Evolutionary conservation across 2,797 vertebrate species (phyloP).

Genomic region (Sorex maritimensis): DNA sequence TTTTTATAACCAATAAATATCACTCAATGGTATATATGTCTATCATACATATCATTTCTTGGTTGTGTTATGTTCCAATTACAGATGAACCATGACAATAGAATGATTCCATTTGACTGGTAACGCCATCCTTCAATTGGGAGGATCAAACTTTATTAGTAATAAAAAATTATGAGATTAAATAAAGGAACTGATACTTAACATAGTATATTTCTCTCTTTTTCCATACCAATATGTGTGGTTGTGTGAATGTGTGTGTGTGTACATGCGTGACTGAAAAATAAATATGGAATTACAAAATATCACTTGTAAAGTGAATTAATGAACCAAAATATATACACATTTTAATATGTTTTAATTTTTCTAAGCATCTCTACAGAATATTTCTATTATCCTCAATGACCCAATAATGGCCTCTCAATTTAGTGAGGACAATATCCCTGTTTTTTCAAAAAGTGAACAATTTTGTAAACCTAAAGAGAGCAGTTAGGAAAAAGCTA

Average conservation of each 20-base stretch:
- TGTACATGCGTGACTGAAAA: too few species aligned
- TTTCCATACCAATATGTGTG: neutral
- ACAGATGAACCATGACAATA: neutral
- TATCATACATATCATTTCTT: neutral
- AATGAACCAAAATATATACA: neutral
- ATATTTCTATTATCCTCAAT: neutral
- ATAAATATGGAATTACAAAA: too few species aligned
- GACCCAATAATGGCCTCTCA: neutral
- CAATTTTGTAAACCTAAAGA: neutral
- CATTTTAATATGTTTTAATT: neutral
- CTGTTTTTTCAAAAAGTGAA: neutral
- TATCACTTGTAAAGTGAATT: too few species aligned
- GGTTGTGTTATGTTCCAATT: neutral
- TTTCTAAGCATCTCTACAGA: neutral
- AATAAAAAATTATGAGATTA: neutral
- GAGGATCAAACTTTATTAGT: neutral
- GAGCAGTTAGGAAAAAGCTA: neutral
- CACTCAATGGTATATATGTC: accelerated
- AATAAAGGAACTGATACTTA: neutral
- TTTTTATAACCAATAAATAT: neutral
- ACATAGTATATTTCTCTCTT: neutral
- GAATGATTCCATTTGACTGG: neutral
- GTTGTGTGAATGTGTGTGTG: neutral
- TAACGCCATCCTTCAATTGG: neutral
- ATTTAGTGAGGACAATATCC: neutral